A percentile compares a stretch with the other conserved stretches of the same genome.
These are phyloP conservation scores for Chaetogeoica ovagalla DNA, from an alignment of 2,888 invertebrate species.

Conservation along the genomic window DNA sequence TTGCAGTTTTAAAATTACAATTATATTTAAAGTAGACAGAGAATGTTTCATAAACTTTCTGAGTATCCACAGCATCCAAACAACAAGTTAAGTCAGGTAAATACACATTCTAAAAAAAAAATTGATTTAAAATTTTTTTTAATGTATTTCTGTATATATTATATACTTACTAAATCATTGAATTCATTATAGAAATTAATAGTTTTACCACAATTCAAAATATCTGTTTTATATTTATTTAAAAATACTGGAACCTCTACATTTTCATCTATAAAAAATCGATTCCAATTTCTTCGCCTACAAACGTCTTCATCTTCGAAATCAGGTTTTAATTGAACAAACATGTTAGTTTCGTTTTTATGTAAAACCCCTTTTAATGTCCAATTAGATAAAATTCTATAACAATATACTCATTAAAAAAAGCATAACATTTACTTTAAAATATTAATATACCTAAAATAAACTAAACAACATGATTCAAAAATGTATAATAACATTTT, in stretches of 20 bases:
- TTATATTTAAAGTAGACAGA: constrained; percentile 25
- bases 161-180: constrained; percentile 32
- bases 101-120: constrained; percentile 30
- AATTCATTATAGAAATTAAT: constrained; percentile 38
- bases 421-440: not conserved
- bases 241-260: constrained; percentile 38
- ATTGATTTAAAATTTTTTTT: not conserved
- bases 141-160: not conserved
- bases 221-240: constrained; percentile 26
- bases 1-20: not conserved
- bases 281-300: constrained; percentile 7
- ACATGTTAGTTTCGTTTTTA: constrained; percentile 16
- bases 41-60: constrained; percentile 20
- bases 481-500: constrained; percentile 48
- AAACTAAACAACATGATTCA: constrained; percentile 32
- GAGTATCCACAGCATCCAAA: constrained; percentile 37
- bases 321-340: constrained; percentile 35
- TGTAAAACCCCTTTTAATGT: constrained; percentile 31
- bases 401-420: not conserved
- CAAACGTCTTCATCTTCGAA: constrained; percentile 15
- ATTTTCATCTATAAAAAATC: constrained; percentile 29
- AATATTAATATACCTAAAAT: constrained; percentile 32
- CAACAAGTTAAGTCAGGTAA: constrained; percentile 34
- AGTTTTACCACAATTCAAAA: constrained; percentile 40
- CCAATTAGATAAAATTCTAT: constrained; percentile 41